Conservation (phyloP, 1,140 invertebrate species). For the Drosophila sturtevanti region DNA sequence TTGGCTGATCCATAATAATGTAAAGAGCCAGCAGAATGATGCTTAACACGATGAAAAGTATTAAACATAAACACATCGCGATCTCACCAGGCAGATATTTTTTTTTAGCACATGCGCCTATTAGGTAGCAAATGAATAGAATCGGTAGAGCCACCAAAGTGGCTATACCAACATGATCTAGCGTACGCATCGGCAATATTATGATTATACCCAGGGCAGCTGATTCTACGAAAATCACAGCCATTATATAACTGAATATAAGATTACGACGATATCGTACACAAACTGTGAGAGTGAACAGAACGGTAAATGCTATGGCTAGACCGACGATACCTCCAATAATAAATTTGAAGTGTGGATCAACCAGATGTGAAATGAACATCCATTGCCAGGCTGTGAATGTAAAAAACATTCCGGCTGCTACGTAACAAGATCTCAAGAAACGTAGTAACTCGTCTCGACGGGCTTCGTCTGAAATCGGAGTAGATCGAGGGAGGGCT, state of each 20-base stretch:
- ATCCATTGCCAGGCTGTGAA: conserved; percentile 11
- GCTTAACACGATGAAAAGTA: neutral
- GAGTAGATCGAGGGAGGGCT: no score
- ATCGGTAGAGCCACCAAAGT: neutral
- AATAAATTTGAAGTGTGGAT: neutral
- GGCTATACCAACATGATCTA: neutral
- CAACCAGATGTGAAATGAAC: neutral
- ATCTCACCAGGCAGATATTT: conserved; percentile 34
- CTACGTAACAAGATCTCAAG: conserved; percentile 24
- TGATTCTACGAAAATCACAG: conserved; percentile 17
- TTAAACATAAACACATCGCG: neutral
- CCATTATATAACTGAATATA: conserved; percentile 9
- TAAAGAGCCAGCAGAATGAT: conserved; percentile 14
- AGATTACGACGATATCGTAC: neutral
- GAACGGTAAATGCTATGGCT: neutral
- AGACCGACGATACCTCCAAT: conserved; percentile 29
- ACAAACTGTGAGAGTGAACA: conserved; percentile 14
- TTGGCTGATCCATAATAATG: neutral
- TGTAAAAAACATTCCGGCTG: neutral
- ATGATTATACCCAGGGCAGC: conserved; percentile 9
- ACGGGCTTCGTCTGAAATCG: neutral
- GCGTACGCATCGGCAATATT: neutral
- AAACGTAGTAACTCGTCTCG: neutral
- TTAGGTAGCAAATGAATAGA: conserved; percentile 6
- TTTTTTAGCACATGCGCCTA: conserved; percentile 29